Percentiles rank a stretch among this genome's conserved stretches.
phyloP scores from a whole-genome alignment of 2,888 invertebrate genomes.

The Athalia rosae region DNA sequence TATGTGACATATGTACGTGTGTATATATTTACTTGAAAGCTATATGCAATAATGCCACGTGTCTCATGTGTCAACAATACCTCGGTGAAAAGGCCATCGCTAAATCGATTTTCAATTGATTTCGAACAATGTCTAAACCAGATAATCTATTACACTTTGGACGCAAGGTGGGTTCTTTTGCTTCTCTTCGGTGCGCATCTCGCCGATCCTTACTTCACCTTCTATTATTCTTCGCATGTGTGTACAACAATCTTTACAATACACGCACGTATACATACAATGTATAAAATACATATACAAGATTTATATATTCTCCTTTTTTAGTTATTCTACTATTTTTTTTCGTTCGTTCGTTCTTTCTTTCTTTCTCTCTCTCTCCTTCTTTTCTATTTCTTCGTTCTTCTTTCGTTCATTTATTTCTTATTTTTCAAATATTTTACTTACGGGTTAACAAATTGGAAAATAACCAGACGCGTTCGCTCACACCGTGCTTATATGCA shows the following conservation, averaged over 20 bases:
- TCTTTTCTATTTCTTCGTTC: not conserved
- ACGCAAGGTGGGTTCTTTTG: conserved; percentile 30
- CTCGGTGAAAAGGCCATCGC: conserved; percentile 16
- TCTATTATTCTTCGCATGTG: not conserved
- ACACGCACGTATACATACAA: too few species aligned
- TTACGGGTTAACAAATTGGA: not conserved
- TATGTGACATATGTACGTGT: not conserved
- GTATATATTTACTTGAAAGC: not conserved
- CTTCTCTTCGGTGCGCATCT: not conserved
- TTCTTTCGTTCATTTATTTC: not conserved
- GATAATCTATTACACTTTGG: conserved; percentile 15
- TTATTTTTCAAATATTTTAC: not conserved
- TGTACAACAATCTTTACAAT: not conserved
- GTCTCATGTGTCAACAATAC: conserved; percentile 18
- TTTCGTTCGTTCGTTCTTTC: not conserved
- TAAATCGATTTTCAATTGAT: conserved; percentile 28
- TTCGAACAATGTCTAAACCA: conserved; percentile 17
- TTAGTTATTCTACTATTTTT: too few species aligned
- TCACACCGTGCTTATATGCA: not conserved
- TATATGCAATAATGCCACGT: conserved; percentile 36
- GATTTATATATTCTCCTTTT: too few species aligned
- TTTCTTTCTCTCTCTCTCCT: not conserved
- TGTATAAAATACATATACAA: too few species aligned
- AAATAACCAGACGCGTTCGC: not conserved
- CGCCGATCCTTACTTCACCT: not conserved